phyloP scores from a whole-genome alignment of 2,113 vertebrate genomes.

The Gila orcuttii region DNA sequence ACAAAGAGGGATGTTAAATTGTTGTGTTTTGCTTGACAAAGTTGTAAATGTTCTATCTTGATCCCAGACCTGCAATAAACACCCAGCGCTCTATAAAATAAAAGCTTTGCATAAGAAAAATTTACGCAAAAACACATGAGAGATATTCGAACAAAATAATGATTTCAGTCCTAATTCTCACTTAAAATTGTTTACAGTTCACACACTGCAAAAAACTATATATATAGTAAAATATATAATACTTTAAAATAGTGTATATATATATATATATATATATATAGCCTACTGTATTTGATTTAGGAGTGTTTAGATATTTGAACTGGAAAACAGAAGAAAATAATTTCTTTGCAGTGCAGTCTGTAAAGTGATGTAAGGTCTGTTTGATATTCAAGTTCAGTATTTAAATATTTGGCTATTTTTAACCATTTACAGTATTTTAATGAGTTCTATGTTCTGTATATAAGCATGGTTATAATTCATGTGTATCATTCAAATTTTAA shows the following conservation, averaged over 20 bases:
- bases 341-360: not conserved
- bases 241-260: too few relatives aligned
- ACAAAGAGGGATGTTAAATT: slow-evolving; percentile 46
- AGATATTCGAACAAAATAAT: not conserved
- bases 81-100: slow-evolving; percentile 53
- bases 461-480: not conserved
- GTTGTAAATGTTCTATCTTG: slow-evolving; percentile 40
- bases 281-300: too few relatives aligned
- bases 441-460: not conserved
- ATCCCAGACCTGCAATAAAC: slow-evolving; percentile 45
- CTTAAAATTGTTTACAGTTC: not conserved
- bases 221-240: too few relatives aligned
- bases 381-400: not conserved
- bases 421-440: not conserved
- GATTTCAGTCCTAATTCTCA: not conserved
- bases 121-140: not conserved
- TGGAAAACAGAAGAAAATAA: too few relatives aligned
- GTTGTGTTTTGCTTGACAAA: slow-evolving; percentile 39
- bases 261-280: too few relatives aligned
- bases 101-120: slow-evolving; percentile 9
- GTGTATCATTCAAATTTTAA: not conserved
- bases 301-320: too few relatives aligned
- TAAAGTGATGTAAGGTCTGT: not conserved
- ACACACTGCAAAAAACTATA: not conserved
- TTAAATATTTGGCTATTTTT: not conserved